Percentiles rank a stretch among this genome's conserved stretches.
Conservation (phyloP, 1,140 invertebrate species). For the Drosophila sturtevanti region DNA sequence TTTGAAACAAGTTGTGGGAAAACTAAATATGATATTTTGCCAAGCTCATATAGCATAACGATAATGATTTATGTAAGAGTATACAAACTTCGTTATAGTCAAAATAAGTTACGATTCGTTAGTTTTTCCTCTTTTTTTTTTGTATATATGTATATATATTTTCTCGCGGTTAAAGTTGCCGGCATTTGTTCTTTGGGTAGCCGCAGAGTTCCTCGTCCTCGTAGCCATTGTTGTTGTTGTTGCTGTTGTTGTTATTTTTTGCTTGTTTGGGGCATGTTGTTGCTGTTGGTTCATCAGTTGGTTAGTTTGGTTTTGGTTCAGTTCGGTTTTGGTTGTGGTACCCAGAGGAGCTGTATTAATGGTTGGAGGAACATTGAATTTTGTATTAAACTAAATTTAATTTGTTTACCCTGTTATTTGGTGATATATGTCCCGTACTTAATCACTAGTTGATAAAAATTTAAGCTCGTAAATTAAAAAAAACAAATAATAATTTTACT, state of each 20-base stretch:
- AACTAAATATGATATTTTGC: no score
- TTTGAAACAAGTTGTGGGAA: no score
- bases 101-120: not conserved
- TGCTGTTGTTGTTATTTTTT: slow-evolving; percentile 16
- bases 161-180: slow-evolving; percentile 73
- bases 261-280: slow-evolving; percentile 12
- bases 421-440: not conserved
- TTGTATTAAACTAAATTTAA: not conserved
- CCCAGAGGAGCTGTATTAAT: slow-evolving; percentile 46
- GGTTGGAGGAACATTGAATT: not conserved
- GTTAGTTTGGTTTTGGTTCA: slow-evolving; percentile 54
- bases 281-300: slow-evolving; percentile 48
- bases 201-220: slow-evolving; percentile 43
- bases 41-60: no score
- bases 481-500: no score
- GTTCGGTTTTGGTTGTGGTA: slow-evolving; percentile 47
- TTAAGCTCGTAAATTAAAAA: not conserved
- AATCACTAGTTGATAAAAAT: not conserved
- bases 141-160: slow-evolving; percentile 16
- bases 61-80: slow-evolving; percentile 8
- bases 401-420: not conserved
- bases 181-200: slow-evolving; percentile 61
- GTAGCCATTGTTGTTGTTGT: slow-evolving; percentile 29
- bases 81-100: not conserved
- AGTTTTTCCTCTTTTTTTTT: not conserved